Evolutionary conservation across 30 jellyfish, hydroid and myxozoan genomes (phyloP).

Genomic region (Aurelia sp.): DNA sequence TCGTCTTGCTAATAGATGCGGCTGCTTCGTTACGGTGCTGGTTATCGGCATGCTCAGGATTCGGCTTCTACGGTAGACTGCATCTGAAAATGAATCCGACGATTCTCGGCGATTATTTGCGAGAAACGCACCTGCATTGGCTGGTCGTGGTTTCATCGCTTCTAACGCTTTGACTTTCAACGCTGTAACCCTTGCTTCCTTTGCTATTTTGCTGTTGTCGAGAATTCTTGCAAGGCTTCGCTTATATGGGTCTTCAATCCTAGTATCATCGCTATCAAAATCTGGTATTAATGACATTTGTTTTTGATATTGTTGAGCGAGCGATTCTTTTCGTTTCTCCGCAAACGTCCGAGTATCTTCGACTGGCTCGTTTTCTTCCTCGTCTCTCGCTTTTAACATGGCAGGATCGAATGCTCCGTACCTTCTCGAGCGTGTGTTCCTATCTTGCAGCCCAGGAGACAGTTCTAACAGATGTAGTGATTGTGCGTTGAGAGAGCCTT

Average conservation of each 20-base stretch:
- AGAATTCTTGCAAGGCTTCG: constrained; percentile 58
- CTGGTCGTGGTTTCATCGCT: constrained; percentile 15
- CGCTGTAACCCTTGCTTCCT: constrained; percentile 60
- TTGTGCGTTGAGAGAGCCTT: constrained; percentile 48
- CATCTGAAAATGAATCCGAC: constrained; percentile 23
- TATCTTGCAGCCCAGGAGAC: constrained; percentile 68
- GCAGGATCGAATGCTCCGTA: constrained; percentile 70
- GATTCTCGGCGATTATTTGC: constrained; percentile 36
- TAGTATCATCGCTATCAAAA: constrained; percentile 7
- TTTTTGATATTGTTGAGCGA: constrained; percentile 13
- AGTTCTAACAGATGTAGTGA: constrained; percentile 46
- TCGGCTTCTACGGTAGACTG: constrained; percentile 39
- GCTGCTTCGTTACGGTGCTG: neutral
- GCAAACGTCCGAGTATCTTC: constrained; percentile 53
- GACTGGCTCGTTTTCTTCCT: constrained; percentile 24
- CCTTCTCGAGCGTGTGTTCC: constrained; percentile 61
- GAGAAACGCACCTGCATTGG: neutral
- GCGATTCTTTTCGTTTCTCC: constrained; percentile 50
- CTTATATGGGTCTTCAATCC: constrained; percentile 48
- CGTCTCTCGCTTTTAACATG: constrained; percentile 69
- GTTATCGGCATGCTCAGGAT: constrained; percentile 53
- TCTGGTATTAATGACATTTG: constrained; percentile 60
- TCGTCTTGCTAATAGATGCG: constrained; percentile 40
- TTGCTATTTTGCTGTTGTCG: constrained; percentile 71
- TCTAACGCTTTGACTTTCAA: constrained; percentile 72